phyloP scores from a whole-genome alignment of 2,888 invertebrate species.

The Caenorhabditis imperialis region DNA sequence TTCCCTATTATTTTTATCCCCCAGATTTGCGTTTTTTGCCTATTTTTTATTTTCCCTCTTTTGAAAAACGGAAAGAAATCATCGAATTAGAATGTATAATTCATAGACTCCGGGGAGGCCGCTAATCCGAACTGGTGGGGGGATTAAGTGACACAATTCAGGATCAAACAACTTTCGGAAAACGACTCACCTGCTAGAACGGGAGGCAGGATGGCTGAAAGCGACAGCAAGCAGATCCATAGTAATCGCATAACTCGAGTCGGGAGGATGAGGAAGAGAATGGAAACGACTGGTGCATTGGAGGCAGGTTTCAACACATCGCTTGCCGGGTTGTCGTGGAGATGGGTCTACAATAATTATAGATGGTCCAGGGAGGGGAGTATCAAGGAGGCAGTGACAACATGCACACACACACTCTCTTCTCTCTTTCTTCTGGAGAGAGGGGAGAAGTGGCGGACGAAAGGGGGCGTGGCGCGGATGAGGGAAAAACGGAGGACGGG shows the following conservation, averaged over 20 bases:
- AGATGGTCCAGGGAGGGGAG: slow-evolving; percentile 33
- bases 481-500: not conserved
- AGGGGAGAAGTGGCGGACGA: slow-evolving; percentile 20
- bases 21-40: not conserved
- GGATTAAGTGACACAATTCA: too few relatives aligned
- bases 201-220: slow-evolving; percentile 20
- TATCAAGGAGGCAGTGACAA: slow-evolving; percentile 45
- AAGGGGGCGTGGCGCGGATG: slow-evolving; percentile 11
- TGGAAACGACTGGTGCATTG: slow-evolving; percentile 36
- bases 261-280: not conserved
- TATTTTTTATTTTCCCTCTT: not conserved
- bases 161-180: not conserved
- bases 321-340: slow-evolving; percentile 27
- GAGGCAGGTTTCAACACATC: slow-evolving; percentile 35
- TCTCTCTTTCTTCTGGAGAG: slow-evolving; percentile 40
- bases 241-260: slow-evolving; percentile 38
- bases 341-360: slow-evolving; percentile 45
- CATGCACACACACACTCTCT: slow-evolving; percentile 40
- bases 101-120: slow-evolving; percentile 10
- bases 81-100: slow-evolving; percentile 43
- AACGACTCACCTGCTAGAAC: slow-evolving; percentile 23
- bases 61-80: slow-evolving; percentile 19
- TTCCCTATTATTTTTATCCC: too few relatives aligned
- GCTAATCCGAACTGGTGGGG: slow-evolving; percentile 4
- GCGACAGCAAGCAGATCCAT: slow-evolving; percentile 31